These are phyloP conservation scores for Halcyon smyrnensis DNA, from an alignment of 2,797 vertebrate genomes.

Conservation along the genomic window DNA sequence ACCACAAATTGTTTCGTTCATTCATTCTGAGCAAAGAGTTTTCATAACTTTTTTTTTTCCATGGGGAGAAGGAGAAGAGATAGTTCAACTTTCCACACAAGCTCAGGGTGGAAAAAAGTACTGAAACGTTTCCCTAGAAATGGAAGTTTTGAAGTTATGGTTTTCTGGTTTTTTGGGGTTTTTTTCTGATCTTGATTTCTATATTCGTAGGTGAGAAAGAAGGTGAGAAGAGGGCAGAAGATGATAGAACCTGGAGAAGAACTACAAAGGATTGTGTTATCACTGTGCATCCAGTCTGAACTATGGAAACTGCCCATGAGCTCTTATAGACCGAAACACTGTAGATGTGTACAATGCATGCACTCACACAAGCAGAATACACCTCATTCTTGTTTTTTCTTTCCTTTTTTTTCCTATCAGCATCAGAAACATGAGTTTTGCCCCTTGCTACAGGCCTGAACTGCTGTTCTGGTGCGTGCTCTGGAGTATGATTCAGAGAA, in stretches of 20 bases:
- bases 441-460: background rate
- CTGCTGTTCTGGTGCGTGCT: background rate
- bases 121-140: background rate
- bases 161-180: background rate
- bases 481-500: conserved; percentile 24
- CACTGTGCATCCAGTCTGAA: background rate
- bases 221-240: background rate
- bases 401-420: background rate
- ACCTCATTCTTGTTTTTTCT: background rate
- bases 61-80: background rate
- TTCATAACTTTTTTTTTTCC: background rate
- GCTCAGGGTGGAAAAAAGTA: background rate
- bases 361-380: background rate
- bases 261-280: background rate
- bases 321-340: background rate
- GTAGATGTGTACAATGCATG: background rate
- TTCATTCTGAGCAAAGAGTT: background rate
- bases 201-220: background rate
- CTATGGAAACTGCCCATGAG: background rate
- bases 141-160: background rate
- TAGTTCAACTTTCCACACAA: background rate
- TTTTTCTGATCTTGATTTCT: background rate
- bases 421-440: background rate
- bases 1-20: background rate
- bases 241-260: background rate